Evolutionary conservation across 2,113 vertebrate species (phyloP).

Genomic region (Callithrix jacchus): DNA sequence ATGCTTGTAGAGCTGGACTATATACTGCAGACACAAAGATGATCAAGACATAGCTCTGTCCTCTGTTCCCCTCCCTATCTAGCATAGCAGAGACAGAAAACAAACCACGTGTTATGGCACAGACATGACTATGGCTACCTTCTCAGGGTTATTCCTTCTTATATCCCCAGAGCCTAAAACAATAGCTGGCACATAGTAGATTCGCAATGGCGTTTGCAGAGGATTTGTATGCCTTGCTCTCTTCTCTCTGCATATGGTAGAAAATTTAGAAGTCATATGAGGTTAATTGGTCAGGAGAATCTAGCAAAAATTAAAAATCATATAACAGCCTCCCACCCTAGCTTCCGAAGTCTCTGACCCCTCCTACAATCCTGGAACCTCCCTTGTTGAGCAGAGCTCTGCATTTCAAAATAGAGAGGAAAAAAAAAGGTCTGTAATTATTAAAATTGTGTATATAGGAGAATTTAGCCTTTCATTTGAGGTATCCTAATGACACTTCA

Average conservation of each 20-base stretch:
- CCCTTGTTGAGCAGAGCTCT: neutral
- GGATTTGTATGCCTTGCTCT: accelerated
- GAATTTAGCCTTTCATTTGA: constrained; percentile 70
- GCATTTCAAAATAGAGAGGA: neutral
- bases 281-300: neutral
- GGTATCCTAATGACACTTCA: constrained; percentile 72
- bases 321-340: neutral
- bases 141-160: neutral
- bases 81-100: neutral
- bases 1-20: neutral
- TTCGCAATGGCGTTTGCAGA: neutral
- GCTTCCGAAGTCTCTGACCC: neutral
- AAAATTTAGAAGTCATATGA: neutral
- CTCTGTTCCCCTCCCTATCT: neutral
- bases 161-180: neutral
- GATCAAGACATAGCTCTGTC: neutral
- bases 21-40: neutral
- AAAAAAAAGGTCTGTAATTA: constrained; percentile 37
- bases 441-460: constrained; percentile 51
- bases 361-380: neutral
- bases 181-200: neutral
- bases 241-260: neutral
- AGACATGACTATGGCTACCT: accelerated
- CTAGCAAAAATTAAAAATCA: neutral
- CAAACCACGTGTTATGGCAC: neutral